Evolutionary conservation across 2,113 vertebrate species (phyloP).

Genomic region (Labeo catla): DNA sequence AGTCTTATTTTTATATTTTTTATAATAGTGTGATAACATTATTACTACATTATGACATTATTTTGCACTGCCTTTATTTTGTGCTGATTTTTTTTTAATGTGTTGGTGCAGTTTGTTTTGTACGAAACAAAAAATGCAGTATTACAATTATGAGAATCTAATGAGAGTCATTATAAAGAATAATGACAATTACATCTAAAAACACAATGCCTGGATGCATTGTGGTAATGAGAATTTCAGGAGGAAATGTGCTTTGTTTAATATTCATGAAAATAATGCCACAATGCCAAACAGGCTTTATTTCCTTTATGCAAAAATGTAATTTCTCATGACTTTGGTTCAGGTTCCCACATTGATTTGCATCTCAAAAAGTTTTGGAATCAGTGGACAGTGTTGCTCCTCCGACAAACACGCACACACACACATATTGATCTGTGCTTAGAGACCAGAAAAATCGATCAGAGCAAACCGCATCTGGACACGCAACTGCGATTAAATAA

Average conservation of each 20-base stretch:
- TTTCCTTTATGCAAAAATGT: neutral
- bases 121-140: neutral
- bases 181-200: neutral
- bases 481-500: neutral
- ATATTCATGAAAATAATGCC: constrained; percentile 1
- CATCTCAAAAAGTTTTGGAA: neutral
- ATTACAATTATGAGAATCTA: neutral
- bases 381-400: constrained; percentile 7
- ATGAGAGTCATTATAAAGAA: neutral
- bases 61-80: neutral
- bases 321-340: neutral
- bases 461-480: neutral
- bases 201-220: neutral
- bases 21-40: neutral
- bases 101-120: neutral
- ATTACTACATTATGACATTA: neutral
- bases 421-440: constrained; percentile 20
- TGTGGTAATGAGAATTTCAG: neutral
- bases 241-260: neutral
- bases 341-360: constrained; percentile 2
- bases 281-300: neutral
- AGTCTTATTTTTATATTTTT: no score
- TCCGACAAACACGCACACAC: neutral
- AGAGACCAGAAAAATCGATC: constrained; percentile 21
- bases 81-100: neutral